These are phyloP conservation scores for Octodonta nipae DNA, from an alignment of 2,888 invertebrate genomes.

Conservation along the genomic window DNA sequence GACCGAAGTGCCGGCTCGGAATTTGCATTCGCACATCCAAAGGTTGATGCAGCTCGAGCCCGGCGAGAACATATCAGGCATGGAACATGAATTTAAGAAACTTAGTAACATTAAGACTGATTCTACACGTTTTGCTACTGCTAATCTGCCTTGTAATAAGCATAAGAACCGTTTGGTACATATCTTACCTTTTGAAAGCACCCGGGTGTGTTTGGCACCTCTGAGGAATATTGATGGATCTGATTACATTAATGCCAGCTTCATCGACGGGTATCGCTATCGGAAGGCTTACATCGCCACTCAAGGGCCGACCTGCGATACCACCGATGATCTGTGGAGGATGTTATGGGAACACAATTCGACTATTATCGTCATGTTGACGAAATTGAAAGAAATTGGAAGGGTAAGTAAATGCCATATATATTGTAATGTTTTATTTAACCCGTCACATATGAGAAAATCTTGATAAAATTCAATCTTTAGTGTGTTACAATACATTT, in stretches of 20 bases:
- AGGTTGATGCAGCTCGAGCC: slow-evolving; percentile 80
- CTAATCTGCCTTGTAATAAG: slow-evolving; percentile 92
- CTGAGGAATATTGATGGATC: slow-evolving; percentile 83
- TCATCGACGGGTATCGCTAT: slow-evolving; percentile 89
- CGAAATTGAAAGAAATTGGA: slow-evolving; percentile 95
- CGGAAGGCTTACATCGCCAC: slow-evolving; percentile 92
- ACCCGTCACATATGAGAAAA: too few species aligned
- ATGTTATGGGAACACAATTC: slow-evolving; percentile 99
- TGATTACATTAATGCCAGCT: slow-evolving; percentile 97
- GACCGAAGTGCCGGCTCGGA: slow-evolving; percentile 91
- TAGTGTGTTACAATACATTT: too few species aligned
- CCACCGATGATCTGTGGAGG: slow-evolving; percentile 97
- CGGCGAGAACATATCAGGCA: slow-evolving; percentile 81
- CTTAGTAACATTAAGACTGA: slow-evolving; percentile 73
- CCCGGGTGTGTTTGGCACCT: slow-evolving; percentile 83
- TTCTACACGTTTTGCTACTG: slow-evolving; percentile 86
- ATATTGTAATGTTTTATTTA: too few species aligned
- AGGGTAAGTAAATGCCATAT: too few species aligned
- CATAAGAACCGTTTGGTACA: slow-evolving; percentile 94
- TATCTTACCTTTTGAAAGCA: slow-evolving; percentile 92
- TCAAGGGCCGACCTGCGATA: slow-evolving; percentile 95
- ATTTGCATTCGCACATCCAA: slow-evolving; percentile 88
- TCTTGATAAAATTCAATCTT: too few species aligned
- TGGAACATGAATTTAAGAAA: slow-evolving; percentile 85
- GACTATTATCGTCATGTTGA: slow-evolving; percentile 97